phyloP scores from a whole-genome alignment of 2,113 vertebrate genomes.

The Strix uralensis region DNA sequence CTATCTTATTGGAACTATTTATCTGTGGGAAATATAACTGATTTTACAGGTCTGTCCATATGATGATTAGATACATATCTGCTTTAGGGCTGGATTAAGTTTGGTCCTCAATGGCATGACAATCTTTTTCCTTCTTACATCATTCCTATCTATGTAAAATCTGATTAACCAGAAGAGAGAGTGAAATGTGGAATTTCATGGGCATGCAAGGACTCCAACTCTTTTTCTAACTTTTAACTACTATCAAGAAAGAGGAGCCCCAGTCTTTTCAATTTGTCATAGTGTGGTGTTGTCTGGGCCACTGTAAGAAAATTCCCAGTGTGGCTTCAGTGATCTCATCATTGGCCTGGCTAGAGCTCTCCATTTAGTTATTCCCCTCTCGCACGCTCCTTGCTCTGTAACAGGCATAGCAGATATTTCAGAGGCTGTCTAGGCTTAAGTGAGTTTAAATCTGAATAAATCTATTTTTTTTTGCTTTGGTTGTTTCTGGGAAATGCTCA shows the following conservation, averaged over 20 bases:
- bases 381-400: background rate
- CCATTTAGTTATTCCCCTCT: background rate
- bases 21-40: background rate
- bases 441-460: background rate
- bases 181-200: background rate
- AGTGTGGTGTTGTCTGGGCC: background rate
- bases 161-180: background rate
- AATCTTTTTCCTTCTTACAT: background rate
- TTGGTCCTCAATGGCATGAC: background rate
- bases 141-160: background rate
- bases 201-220: background rate
- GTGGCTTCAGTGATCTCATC: background rate
- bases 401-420: background rate
- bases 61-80: background rate
- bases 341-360: background rate
- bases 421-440: background rate
- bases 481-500: background rate
- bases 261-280: background rate
- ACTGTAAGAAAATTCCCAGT: background rate
- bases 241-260: background rate
- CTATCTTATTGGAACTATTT: background rate
- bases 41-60: background rate
- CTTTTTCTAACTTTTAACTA: background rate
- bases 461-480: accelerated
- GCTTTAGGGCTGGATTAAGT: background rate